Conservation (phyloP, 2,113 vertebrate genomes). For the Rhipidura dahli region DNA sequence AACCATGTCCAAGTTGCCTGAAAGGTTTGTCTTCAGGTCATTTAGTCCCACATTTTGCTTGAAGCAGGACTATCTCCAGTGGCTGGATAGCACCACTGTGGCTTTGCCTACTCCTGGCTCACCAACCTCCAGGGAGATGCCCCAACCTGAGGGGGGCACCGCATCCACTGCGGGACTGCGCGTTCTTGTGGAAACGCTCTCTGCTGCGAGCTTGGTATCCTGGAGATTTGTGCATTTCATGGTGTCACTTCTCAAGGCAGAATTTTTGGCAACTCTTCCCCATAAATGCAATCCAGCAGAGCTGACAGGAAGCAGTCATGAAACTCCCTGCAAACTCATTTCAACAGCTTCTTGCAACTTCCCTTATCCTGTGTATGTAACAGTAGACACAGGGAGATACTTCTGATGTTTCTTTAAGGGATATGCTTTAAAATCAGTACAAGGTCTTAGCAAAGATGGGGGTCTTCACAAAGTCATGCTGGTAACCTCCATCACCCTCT, state of each 20-base stretch:
- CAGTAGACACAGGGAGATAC: background rate
- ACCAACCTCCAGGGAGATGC: background rate
- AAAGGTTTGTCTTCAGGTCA: background rate
- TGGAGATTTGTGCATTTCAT: background rate
- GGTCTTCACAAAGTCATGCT: background rate
- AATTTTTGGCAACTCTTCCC: background rate
- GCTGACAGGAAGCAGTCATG: background rate
- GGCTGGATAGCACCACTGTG: background rate
- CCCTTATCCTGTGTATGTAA: background rate
- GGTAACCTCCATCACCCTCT: background rate
- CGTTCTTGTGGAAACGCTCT: background rate
- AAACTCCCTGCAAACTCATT: background rate
- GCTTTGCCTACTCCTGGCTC: background rate
- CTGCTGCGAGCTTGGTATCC: background rate
- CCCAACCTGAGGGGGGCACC: accelerated
- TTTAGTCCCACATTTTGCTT: background rate
- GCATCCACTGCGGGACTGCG: background rate
- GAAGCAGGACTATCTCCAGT: background rate
- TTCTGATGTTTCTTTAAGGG: background rate
- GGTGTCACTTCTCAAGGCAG: background rate
- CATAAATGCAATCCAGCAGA: background rate
- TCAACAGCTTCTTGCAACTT: background rate
- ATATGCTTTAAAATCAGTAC: background rate
- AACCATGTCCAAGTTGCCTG: background rate
- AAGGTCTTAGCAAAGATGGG: background rate